Evolutionary conservation across 2,888 invertebrate genomes (phyloP).

Genomic region (Athalia circularis): DNA sequence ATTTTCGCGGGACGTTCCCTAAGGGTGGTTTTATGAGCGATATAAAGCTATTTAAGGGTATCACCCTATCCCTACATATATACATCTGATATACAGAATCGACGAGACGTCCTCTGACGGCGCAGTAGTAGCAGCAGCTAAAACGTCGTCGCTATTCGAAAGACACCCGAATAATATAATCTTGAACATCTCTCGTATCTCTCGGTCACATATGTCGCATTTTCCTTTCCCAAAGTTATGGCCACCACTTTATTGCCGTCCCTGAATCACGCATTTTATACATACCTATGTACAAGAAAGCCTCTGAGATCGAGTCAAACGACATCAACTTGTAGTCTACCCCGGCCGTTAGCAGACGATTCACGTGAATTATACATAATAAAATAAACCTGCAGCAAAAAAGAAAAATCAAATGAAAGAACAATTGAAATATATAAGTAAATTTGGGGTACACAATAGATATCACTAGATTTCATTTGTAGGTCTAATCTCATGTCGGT

Average conservation of each 20-base stretch:
- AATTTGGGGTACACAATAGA: too few relatives aligned
- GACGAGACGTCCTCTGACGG: not conserved
- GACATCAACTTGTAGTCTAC: too few relatives aligned
- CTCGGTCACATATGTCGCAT: conserved; percentile 29
- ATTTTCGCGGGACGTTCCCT: conserved; percentile 27
- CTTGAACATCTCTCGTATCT: not conserved
- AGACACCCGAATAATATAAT: conserved; percentile 22
- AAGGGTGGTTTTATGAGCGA: conserved; percentile 35
- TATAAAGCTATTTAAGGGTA: conserved; percentile 39
- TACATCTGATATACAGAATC: not conserved
- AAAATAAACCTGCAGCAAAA: too few relatives aligned
- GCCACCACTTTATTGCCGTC: conserved; percentile 21
- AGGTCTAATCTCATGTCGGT: too few relatives aligned
- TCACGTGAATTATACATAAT: too few relatives aligned
- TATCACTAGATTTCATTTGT: too few relatives aligned
- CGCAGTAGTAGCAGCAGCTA: not conserved
- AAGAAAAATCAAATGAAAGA: too few relatives aligned
- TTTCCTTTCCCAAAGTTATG: conserved; percentile 31
- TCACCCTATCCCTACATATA: not conserved
- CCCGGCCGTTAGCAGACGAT: too few relatives aligned
- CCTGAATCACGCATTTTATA: conserved; percentile 30
- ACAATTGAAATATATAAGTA: too few relatives aligned
- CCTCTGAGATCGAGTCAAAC: too few relatives aligned
- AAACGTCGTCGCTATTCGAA: conserved; percentile 12
- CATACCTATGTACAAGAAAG: too few relatives aligned